Evolutionary conservation across 2,113 vertebrate species (phyloP).

Genomic region (Probosciger aterrimus): DNA sequence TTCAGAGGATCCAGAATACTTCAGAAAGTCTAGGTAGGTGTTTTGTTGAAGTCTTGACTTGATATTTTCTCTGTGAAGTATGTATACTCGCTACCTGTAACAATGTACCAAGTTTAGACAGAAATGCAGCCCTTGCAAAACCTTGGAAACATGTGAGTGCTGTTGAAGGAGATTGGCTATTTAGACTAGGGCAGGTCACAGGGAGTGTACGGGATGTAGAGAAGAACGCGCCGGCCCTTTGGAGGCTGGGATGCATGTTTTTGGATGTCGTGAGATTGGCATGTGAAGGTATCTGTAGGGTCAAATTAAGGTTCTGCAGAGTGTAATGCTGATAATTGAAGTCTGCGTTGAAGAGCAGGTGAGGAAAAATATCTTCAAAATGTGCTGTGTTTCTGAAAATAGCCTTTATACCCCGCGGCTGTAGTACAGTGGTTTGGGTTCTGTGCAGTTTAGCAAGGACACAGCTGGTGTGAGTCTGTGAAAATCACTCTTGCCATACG

Average conservation of each 20-base stretch:
- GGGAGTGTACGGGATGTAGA: neutral
- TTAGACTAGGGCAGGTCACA: neutral
- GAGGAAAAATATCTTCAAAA: neutral
- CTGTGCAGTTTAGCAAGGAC: neutral
- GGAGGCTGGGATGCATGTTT: neutral
- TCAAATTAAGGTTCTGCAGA: neutral
- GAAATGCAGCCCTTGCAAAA: neutral
- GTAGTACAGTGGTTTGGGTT: neutral
- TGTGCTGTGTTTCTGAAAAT: neutral
- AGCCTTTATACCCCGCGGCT: accelerated
- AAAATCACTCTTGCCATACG: neutral
- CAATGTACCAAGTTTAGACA: neutral
- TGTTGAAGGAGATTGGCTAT: neutral
- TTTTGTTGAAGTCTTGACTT: neutral
- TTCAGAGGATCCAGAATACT: neutral
- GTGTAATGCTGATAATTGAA: neutral
- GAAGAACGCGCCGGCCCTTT: neutral
- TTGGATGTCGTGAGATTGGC: neutral
- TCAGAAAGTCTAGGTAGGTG: neutral
- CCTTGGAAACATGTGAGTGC: neutral
- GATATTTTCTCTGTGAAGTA: neutral
- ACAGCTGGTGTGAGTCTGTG: neutral
- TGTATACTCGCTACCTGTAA: neutral
- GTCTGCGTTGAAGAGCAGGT: neutral
- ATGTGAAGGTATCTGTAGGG: neutral